Percentiles rank a stretch among this genome's conserved stretches.
phyloP scores from a whole-genome alignment of 2,113 vertebrate species.

The Seriola dumerili region DNA sequence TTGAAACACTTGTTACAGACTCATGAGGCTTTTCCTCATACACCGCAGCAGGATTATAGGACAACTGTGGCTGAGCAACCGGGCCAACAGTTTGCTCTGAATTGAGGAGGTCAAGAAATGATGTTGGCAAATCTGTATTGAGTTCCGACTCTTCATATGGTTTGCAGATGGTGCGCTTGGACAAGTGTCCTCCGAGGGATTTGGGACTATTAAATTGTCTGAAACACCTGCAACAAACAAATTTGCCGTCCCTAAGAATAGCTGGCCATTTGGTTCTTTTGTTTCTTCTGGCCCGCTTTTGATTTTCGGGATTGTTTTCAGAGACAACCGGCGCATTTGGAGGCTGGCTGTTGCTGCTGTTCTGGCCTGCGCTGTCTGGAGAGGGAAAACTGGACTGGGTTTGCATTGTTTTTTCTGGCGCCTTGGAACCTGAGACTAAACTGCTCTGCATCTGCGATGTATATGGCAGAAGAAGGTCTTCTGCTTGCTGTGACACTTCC shows the following conservation, averaged over 20 bases:
- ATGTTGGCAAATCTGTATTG: conserved; percentile 87
- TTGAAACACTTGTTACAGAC: conserved; percentile 82
- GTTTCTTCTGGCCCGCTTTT: conserved; percentile 87
- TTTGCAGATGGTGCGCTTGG: conserved; percentile 92
- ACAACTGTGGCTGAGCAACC: conserved; percentile 80
- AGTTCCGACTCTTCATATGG: conserved; percentile 90
- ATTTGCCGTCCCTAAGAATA: conserved; percentile 94
- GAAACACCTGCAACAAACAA: conserved; percentile 94
- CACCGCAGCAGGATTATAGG: conserved; percentile 80
- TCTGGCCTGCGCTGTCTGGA: conserved; percentile 57
- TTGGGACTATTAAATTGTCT: conserved; percentile 93
- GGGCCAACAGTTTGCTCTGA: conserved; percentile 86
- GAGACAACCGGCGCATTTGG: conserved; percentile 42
- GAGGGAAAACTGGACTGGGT: conserved; percentile 79
- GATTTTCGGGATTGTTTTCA: conserved; percentile 77
- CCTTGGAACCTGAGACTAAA: conserved; percentile 77
- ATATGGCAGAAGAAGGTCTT: conserved; percentile 82
- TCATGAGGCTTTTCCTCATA: conserved; percentile 87
- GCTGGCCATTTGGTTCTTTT: conserved; percentile 95
- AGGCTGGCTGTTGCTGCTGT: conserved; percentile 4
- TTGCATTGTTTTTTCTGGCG: conserved; percentile 82
- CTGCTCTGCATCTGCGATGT: conserved; percentile 83
- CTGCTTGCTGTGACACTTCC: conserved; percentile 82
- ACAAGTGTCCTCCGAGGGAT: conserved; percentile 96
- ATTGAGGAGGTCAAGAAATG: conserved; percentile 92